These are phyloP conservation scores for Arizona elegans DNA, from an alignment of 2,113 vertebrate genomes.

Conservation along the genomic window DNA sequence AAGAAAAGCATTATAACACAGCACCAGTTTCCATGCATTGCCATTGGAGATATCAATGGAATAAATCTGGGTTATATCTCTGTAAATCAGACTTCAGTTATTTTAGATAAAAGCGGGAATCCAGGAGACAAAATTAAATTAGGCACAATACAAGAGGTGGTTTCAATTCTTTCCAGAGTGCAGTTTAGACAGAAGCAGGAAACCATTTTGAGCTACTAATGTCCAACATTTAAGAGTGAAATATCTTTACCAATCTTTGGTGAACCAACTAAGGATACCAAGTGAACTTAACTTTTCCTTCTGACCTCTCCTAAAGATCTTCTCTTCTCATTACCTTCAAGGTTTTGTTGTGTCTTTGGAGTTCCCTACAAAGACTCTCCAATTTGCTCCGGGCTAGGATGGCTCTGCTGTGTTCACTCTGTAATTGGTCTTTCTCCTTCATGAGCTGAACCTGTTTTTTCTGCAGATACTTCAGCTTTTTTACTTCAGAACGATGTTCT, in stretches of 20 bases:
- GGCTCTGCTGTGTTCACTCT: slow-evolving; percentile 79
- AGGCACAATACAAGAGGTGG: neutral
- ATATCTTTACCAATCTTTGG: neutral
- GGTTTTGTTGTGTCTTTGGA: slow-evolving; percentile 84
- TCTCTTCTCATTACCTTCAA: slow-evolving; percentile 77
- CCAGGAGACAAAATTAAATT: neutral
- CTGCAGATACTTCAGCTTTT: slow-evolving; percentile 76
- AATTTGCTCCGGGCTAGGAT: slow-evolving; percentile 84
- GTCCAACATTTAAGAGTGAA: neutral
- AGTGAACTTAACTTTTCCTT: neutral
- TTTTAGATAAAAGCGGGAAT: neutral
- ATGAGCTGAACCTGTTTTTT: slow-evolving; percentile 74
- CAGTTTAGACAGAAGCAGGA: neutral
- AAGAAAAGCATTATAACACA: neutral
- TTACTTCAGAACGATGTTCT: slow-evolving; percentile 76
- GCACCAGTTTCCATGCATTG: neutral
- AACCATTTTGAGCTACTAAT: neutral
- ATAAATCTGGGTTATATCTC: neutral
- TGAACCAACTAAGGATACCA: neutral
- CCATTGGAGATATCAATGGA: neutral
- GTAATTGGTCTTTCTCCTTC: slow-evolving; percentile 88
- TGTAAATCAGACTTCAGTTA: neutral
- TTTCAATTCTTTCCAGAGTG: neutral
- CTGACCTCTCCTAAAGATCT: neutral
- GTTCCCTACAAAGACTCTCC: slow-evolving; percentile 86